Evolutionary conservation across 2,113 vertebrate genomes (phyloP).

Genomic region (Cathartes aura): DNA sequence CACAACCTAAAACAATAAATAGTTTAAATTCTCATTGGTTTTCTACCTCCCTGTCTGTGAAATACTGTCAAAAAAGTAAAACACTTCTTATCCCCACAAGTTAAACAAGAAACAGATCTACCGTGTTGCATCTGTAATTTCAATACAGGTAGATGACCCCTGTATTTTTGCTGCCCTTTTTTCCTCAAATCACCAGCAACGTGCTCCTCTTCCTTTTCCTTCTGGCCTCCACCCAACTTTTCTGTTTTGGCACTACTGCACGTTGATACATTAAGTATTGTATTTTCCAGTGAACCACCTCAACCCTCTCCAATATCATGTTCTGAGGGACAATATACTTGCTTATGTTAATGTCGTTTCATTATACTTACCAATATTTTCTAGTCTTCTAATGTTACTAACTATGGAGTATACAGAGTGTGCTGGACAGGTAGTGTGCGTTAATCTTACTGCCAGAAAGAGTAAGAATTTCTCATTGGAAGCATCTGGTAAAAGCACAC

Average conservation of each 20-base stretch:
- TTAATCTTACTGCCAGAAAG: background rate
- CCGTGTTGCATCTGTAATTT: background rate
- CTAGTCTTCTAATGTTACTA: background rate
- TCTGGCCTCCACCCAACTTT: background rate
- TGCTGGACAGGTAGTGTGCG: background rate
- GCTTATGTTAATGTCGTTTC: background rate
- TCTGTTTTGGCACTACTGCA: background rate
- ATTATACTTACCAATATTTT: background rate
- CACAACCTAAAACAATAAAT: background rate
- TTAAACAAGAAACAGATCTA: background rate
- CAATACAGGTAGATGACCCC: background rate
- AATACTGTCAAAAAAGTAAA: background rate
- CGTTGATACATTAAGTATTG: background rate
- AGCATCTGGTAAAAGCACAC: slow-evolving; percentile 1
- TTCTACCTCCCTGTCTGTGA: background rate
- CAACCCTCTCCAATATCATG: background rate
- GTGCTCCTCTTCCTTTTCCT: background rate
- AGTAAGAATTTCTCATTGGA: background rate
- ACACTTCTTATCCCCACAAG: background rate
- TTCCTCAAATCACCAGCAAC: background rate
- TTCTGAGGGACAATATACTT: background rate
- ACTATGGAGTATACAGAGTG: background rate
- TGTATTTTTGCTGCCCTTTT: background rate
- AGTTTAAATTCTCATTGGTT: background rate
- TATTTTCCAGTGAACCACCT: background rate